phyloP scores from a whole-genome alignment of 2,113 vertebrate genomes.

The Pseudorhombus dupliciocellatus region DNA sequence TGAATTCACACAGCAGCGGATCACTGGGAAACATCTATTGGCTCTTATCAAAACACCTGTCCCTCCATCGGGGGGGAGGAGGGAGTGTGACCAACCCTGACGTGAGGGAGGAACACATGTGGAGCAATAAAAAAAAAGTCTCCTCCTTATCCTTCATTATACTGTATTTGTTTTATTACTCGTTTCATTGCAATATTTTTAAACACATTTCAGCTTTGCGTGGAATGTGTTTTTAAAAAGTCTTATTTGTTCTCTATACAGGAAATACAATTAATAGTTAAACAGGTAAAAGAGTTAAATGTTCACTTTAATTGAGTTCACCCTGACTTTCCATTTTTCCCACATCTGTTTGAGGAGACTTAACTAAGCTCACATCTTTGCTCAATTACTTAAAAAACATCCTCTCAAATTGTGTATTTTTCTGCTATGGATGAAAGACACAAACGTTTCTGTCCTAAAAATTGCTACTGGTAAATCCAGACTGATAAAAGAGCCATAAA shows the following conservation, averaged over 20 bases:
- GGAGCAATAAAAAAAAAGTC: background rate
- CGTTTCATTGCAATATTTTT: background rate
- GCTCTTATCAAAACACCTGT: slow-evolving; percentile 71
- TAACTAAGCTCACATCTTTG: slow-evolving; percentile 11
- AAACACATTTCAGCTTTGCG: background rate
- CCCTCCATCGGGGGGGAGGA: slow-evolving; percentile 3
- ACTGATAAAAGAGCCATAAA: slow-evolving; percentile 41
- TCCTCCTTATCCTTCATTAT: background rate
- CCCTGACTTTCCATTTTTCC: background rate
- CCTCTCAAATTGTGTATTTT: background rate
- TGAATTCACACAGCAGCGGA: slow-evolving; percentile 77
- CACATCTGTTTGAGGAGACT: slow-evolving; percentile 5
- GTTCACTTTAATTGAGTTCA: background rate
- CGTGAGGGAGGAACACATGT: background rate
- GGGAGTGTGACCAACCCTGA: background rate
- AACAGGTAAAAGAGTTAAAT: no score
- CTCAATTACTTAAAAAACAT: slow-evolving; percentile 10
- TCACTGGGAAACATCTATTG: slow-evolving; percentile 51
- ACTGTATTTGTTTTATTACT: background rate
- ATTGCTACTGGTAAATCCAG: slow-evolving; percentile 13
- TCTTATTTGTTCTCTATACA: no score
- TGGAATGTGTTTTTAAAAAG: background rate
- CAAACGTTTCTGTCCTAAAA: background rate
- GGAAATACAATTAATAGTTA: no score
- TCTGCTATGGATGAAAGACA: slow-evolving; percentile 34